Evolutionary conservation across 2,797 vertebrate species (phyloP).

Genomic region (Paedocypris micromegethes): DNA sequence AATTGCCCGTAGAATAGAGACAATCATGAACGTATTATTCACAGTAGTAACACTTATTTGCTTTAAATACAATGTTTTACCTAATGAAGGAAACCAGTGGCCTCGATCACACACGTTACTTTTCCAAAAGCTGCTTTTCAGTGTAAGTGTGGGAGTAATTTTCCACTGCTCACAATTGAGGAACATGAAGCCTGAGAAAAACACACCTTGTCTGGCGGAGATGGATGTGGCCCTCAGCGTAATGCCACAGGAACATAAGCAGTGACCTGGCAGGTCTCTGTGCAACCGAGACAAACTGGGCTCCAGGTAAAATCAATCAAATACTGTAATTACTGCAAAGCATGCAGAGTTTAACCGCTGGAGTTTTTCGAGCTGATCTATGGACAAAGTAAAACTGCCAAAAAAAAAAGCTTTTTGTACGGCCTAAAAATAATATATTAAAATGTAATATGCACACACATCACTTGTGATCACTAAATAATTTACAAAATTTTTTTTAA

Average conservation of each 20-base stretch:
- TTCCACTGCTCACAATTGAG: conserved; percentile 19
- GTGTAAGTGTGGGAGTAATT: conserved; percentile 2
- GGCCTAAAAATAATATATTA: too few species aligned
- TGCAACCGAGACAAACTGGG: conserved; percentile 16
- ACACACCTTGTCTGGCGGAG: conserved; percentile 5
- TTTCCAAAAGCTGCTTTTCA: neutral
- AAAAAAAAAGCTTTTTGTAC: too few species aligned
- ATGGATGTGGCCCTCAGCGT: conserved; percentile 22
- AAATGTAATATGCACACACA: too few species aligned
- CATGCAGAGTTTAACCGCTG: conserved; percentile 6
- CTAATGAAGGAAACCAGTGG: too few species aligned
- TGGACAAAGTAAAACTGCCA: conserved; percentile 11
- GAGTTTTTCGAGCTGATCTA: conserved; percentile 33
- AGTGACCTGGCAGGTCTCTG: conserved; percentile 1
- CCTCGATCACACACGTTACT: neutral
- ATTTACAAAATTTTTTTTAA: too few species aligned
- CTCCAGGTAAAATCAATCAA: conserved; percentile 22
- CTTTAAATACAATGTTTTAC: too few species aligned
- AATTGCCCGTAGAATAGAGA: too few species aligned
- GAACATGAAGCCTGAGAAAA: conserved; percentile 10
- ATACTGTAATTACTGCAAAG: conserved; percentile 26
- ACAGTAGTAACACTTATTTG: too few species aligned
- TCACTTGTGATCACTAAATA: too few species aligned
- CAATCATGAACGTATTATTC: too few species aligned
- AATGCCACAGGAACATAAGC: neutral